phyloP scores from a whole-genome alignment of 2,113 vertebrate genomes.

The Syrrhaptes paradoxus region DNA sequence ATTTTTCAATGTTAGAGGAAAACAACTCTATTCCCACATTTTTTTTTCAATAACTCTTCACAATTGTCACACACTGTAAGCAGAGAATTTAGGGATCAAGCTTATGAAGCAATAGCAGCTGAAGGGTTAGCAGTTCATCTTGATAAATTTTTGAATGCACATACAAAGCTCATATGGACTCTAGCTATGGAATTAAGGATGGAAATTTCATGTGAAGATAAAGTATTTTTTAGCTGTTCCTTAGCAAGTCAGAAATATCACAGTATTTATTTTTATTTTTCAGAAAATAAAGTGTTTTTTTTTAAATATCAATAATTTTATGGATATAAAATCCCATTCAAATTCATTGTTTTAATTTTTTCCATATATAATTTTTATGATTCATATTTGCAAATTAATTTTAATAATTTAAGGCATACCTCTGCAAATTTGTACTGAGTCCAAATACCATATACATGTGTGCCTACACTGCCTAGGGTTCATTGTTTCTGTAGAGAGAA shows the following conservation, averaged over 20 bases:
- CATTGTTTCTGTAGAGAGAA: neutral
- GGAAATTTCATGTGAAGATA: neutral
- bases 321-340: neutral
- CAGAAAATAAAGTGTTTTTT: neutral
- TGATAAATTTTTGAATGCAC: neutral
- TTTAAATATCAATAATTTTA: neutral
- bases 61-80: neutral
- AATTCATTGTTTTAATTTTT: neutral
- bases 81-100: neutral
- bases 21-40: neutral
- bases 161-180: neutral
- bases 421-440: neutral
- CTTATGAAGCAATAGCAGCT: neutral
- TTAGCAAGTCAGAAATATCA: neutral
- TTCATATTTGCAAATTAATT: neutral
- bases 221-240: neutral
- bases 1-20: neutral
- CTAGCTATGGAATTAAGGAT: neutral
- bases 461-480: neutral
- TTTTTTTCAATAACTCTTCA: neutral
- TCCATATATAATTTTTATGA: too few species aligned
- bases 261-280: neutral
- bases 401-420: neutral
- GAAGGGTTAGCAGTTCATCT: neutral
- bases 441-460: accelerated